Evolutionary conservation across 2,797 vertebrate species (phyloP).

Genomic region (Ibycter americanus): DNA sequence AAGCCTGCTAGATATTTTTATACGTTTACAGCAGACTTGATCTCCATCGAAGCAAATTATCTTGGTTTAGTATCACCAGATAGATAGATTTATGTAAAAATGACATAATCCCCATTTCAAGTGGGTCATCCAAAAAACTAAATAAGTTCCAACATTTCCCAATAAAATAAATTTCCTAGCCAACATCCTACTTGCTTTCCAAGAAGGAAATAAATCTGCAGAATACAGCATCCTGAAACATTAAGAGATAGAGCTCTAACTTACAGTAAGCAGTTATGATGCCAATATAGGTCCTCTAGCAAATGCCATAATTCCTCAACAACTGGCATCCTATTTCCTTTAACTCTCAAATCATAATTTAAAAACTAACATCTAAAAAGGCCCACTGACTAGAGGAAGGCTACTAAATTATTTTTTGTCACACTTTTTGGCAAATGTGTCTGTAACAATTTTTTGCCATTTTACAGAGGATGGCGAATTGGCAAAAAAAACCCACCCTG

Average conservation of each 20-base stretch:
- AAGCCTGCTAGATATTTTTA: not conserved
- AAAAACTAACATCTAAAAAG: not conserved
- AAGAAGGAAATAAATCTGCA: slow-evolving; percentile 42
- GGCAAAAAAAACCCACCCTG: not conserved
- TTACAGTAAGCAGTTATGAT: not conserved
- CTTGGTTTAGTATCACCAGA: not conserved
- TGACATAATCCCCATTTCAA: slow-evolving; percentile 16
- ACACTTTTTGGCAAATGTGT: fast-evolving
- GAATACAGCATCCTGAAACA: not conserved
- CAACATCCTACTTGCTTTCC: slow-evolving; percentile 32
- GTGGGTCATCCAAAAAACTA: slow-evolving; percentile 34
- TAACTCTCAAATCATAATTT: not conserved
- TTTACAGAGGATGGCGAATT: not conserved
- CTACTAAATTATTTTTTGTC: not conserved
- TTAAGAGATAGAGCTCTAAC: not conserved
- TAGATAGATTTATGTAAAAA: slow-evolving; percentile 23
- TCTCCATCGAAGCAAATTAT: not conserved
- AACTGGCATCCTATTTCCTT: not conserved
- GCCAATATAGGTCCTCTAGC: not conserved
- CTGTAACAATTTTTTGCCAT: not conserved
- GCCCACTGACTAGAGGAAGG: not conserved
- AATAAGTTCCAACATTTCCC: slow-evolving; percentile 21
- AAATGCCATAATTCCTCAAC: not conserved
- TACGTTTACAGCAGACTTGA: not conserved
- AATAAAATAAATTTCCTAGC: slow-evolving; percentile 30